Evolutionary conservation across 2,888 invertebrate genomes (phyloP).

Genomic region (Lithosia quadra): DNA sequence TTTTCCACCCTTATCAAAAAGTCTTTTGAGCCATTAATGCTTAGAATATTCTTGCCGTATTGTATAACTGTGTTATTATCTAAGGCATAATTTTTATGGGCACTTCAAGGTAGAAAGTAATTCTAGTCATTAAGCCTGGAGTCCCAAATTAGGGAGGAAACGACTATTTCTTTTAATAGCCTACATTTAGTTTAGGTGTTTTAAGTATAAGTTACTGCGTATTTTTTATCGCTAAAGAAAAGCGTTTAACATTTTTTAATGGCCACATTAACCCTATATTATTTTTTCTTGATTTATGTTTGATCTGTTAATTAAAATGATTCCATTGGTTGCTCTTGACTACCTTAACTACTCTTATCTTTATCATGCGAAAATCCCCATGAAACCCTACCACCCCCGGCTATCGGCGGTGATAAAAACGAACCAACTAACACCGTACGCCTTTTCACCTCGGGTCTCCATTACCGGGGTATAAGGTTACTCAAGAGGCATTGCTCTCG

Average conservation of each 20-base stretch:
- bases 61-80: background rate
- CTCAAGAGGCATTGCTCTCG: too few relatives aligned
- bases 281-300: too few relatives aligned
- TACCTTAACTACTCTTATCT: too few relatives aligned
- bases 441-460: too few relatives aligned
- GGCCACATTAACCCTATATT: background rate
- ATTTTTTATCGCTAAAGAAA: background rate
- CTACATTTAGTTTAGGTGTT: conserved; percentile 1
- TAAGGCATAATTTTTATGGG: background rate
- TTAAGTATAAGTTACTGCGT: background rate
- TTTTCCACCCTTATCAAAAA: background rate
- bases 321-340: too few relatives aligned
- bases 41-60: background rate
- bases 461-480: too few relatives aligned
- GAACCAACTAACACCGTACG: too few relatives aligned
- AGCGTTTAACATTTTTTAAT: background rate
- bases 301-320: too few relatives aligned
- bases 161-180: background rate
- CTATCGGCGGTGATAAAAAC: too few relatives aligned
- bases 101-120: background rate
- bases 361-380: too few relatives aligned
- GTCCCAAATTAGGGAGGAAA: background rate
- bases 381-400: too few relatives aligned
- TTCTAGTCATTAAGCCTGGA: background rate
- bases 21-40: background rate